Evolutionary conservation across 2,113 vertebrate genomes (phyloP).

Genomic region (Galeopterus variegatus): DNA sequence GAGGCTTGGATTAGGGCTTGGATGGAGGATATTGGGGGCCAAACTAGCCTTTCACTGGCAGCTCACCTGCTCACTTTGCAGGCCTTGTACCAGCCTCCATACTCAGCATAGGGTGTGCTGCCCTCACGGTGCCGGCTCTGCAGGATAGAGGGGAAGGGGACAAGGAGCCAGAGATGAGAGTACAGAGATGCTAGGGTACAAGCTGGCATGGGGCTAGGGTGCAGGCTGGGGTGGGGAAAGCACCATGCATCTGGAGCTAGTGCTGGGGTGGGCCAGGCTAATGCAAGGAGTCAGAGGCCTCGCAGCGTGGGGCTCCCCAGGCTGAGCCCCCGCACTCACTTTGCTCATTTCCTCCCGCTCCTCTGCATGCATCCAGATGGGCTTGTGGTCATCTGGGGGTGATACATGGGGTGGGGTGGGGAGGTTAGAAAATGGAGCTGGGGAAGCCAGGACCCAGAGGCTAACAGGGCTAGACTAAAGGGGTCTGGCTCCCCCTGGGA

Average conservation of each 20-base stretch:
- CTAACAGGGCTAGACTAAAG: not conserved
- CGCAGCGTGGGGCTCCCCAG: not conserved
- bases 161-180: conserved; percentile 10
- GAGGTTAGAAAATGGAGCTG: conserved; percentile 21
- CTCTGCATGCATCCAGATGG: conserved; percentile 99
- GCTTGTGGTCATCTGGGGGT: conserved; percentile 96
- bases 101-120: conserved; percentile 95
- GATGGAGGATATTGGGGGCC: not conserved
- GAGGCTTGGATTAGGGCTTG: not conserved
- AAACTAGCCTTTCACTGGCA: not conserved
- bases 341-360: conserved; percentile 98
- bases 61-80: conserved; percentile 99
- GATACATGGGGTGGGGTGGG: conserved; percentile 62
- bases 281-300: not conserved
- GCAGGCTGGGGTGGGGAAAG: not conserved
- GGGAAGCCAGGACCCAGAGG: not conserved
- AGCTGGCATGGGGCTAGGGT: not conserved
- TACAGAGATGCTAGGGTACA: not conserved
- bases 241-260: not conserved
- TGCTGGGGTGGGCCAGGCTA: not conserved
- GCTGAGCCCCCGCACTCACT: conserved; percentile 88
- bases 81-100: conserved; percentile 99
- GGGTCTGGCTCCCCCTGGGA: not conserved
- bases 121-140: conserved; percentile 94
- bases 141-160: conserved; percentile 74